These are phyloP conservation scores for Spondyliosoma cantharus DNA, from an alignment of 2,797 vertebrate species.

Conservation along the genomic window DNA sequence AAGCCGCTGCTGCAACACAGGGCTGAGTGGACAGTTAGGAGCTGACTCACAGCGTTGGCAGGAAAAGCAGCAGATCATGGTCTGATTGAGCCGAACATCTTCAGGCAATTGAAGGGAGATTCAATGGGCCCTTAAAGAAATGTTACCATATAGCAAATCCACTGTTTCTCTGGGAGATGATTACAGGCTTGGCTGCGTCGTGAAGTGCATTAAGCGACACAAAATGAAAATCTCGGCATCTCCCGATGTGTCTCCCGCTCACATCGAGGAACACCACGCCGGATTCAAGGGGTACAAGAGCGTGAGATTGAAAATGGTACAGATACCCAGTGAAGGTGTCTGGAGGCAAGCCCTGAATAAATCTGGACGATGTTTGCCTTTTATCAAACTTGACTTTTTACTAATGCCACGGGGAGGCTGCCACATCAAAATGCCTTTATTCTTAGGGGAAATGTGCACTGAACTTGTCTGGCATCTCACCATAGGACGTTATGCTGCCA, in stretches of 20 bases:
- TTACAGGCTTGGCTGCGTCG: conserved; percentile 63
- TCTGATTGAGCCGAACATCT: conserved; percentile 54
- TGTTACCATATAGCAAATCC: conserved; percentile 29
- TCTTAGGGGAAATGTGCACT: conserved; percentile 73
- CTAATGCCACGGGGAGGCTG: conserved; percentile 66
- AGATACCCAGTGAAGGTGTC: conserved; percentile 50
- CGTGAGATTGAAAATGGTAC: conserved; percentile 68
- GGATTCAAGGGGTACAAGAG: conserved; percentile 55
- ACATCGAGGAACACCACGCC: conserved; percentile 39
- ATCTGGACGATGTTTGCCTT: conserved; percentile 66
- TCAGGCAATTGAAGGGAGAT: conserved; percentile 37
- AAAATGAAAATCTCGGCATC: conserved; percentile 58
- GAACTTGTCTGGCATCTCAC: conserved; percentile 67
- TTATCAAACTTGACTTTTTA: conserved; percentile 82
- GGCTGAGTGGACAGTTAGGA: conserved; percentile 40
- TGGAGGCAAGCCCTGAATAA: conserved; percentile 59
- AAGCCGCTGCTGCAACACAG: conserved; percentile 33
- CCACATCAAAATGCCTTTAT: conserved; percentile 74
- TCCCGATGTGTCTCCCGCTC: conserved; percentile 43
- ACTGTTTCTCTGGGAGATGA: conserved; percentile 60
- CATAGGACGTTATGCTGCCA: conserved; percentile 61
- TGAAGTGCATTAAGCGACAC: conserved; percentile 58
- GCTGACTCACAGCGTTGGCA: conserved; percentile 10
- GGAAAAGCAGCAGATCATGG: conserved; percentile 43
- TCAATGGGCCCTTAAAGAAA: conserved; percentile 55